Base-by-base conservation (phyloP, 37 sponge, comb jelly and placozoan genomes). In the Beroe forskalii region DNA sequence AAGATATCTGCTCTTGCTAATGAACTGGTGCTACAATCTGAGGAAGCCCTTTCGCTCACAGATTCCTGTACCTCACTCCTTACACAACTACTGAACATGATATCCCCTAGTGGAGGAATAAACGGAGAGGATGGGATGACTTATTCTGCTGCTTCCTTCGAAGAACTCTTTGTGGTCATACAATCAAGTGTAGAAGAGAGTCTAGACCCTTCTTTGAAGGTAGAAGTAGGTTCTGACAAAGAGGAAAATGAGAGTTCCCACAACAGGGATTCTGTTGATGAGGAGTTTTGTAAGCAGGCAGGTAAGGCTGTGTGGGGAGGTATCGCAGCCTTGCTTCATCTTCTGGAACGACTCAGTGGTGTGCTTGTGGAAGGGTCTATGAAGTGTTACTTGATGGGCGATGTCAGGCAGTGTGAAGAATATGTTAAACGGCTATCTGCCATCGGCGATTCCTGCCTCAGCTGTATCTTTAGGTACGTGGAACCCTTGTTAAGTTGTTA, bases 61-160 rank as follows among this genome's bases (percentile, higher is more conserved):
- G 32, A 32, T 12, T 33, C 32, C 39, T 31, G 33, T 3, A 35
- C 14, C 72, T 32, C 17, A 2, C 72, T 69, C 32, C 27, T 69
- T 0, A 36, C 17, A 35, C 37, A 20, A 0, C 27, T 80, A 6
- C 86, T 80, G 30, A 23, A 44, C 31, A 80, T 80, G 86, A 80
- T 43, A 41, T 80, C 86, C 1, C 72, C 27, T 27, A 43, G 20
- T 20, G 30, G 17, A 12, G 28, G 2, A 8, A 37, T 42, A 3
- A 80, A 23, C 12, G 30, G 6, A 12, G 28, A 1, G 12, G 86
- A 80, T 2, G 30, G 55, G 9, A 0, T 14, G 37, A 20, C 12
- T 12, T 80, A 80, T 37, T 20, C 86, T 6, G 86, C 86, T 44
- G 38, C 86, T 4, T 80, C 86, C 86, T 80, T 80, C 35, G 86